Base-by-base conservation (phyloP, 2,113 vertebrate genomes). In the Pygoscelis antarcticus region DNA sequence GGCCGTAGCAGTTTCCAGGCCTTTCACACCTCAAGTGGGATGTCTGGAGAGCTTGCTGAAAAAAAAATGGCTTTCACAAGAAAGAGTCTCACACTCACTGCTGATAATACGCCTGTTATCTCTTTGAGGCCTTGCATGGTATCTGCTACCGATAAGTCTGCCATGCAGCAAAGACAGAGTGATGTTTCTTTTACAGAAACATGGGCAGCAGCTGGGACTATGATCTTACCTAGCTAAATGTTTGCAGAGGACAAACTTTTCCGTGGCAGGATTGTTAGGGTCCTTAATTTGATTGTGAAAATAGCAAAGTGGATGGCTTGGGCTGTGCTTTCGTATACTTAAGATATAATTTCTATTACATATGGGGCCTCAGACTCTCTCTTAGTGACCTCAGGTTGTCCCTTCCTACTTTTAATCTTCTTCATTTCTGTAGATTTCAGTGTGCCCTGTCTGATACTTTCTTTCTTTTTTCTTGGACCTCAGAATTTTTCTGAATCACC, bases 1-100 rank as follows among this genome's bases (percentile, higher is more conserved):
- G 94, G 68, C 71, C 16, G 1, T 47, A 83, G 92, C 83, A 75
- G 23, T 91, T 91, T 84, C 89, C 92, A 95, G 86, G 68, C 79
- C 80, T 94, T 95, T 97, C 90, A 81, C 69, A 80, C 83, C 58
- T 97, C 89, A 71, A 70, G 74, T 79, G 61, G 77, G 77, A 75
- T 87, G 51, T 93, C 87, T 94, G 84, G 70, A 96, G 65, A 91
- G 74, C 54, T 83, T 79, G 40, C 66, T 82, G 30, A 46, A 90
- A 66, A 86, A 86, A 77, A 93, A 82, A 81, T 13, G 52, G 34
- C 77, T 95, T 94, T 91, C 83, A 60, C 70, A 72, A 79, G 66
- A 58, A 88, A 76, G 68, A 47, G 30, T 87, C 55, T 89, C 0
- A 0, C 57, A 18, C 61, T 89, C 26, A 12, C 52, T 91, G 36